Evolutionary conservation across 2,888 invertebrate species (phyloP), one percentile per base, ranked within the genome.

Genomic region (Tetranychus truncatus): DNA sequence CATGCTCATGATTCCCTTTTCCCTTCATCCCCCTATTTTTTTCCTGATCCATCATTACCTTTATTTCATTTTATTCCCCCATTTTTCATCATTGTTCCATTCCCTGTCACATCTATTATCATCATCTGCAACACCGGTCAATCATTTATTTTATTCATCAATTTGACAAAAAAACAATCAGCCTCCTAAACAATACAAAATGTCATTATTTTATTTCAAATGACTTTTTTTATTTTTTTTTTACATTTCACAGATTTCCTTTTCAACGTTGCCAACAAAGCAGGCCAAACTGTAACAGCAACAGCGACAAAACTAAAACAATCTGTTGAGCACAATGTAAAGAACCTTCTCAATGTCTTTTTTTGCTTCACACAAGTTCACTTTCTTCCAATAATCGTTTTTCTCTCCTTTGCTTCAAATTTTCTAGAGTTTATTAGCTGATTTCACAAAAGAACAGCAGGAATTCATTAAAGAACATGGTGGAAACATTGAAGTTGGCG

Each of bases 391-490:
- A 55, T 55, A 15, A 55, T 21, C 20, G 20, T 21, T 7, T 75
- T 45, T 18, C 11, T 75, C 1, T 75, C 55, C 45, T 18, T 46
- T 74, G 11, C 24, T 74, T 5, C 1, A 45, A 20, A 18, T 18
- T 76, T 75, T 20, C 6, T 69, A 71, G 66, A 74, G 9, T 72
- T n/a, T 69, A 45, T 18, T 71, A 15, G 46, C 34, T 74, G 96
- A 97, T 81, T 92, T 99, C 85, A 93, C 93, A 84, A 92, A 92
- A 82, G 96, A 97, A 82, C 95, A 97, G 83, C 93, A 95, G 80
- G 91, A 93, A 73, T 97, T 97, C 85, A 89, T 94, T 45, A 78
- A 78, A 74, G 77, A 80, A 66, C 76, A 78, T 72, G 72, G 74
- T 76, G 75, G 76, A 75, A 78, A 76, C 72, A 77, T 76, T 66